Evolutionary conservation across 2,113 vertebrate genomes (phyloP).

Genomic region (Spheniscus mendiculus): DNA sequence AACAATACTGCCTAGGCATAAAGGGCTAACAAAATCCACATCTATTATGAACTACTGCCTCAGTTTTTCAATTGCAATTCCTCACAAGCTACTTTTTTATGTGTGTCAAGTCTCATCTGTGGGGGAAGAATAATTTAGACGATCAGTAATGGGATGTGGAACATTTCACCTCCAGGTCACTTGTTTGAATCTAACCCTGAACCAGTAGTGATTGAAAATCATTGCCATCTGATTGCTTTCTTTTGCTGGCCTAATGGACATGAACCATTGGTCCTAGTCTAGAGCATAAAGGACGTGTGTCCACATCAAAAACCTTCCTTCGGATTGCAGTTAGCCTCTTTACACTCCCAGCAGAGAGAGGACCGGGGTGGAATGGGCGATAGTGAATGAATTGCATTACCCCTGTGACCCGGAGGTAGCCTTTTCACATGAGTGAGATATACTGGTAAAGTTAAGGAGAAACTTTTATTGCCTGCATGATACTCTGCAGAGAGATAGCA

Average conservation of each 20-base stretch:
- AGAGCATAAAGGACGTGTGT: neutral
- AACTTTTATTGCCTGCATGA: neutral
- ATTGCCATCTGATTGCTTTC: constrained; percentile 66
- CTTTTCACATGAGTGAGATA: neutral
- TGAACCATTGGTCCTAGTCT: constrained; percentile 38
- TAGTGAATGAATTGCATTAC: constrained; percentile 10
- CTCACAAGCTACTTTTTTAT: constrained; percentile 6
- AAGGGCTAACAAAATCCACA: constrained; percentile 7
- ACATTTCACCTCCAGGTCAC: constrained; percentile 67
- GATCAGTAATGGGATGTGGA: constrained; percentile 64
- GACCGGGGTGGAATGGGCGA: neutral
- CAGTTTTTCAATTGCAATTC: neutral
- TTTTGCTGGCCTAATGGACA: constrained; percentile 48
- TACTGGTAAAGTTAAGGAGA: neutral
- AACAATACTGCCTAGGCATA: constrained; percentile 9
- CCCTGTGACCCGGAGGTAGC: neutral
- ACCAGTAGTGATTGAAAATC: constrained; percentile 66
- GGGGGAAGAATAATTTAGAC: constrained; percentile 64
- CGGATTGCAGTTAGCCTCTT: neutral
- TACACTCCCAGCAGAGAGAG: neutral
- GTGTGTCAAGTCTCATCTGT: constrained; percentile 43
- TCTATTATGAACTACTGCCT: constrained; percentile 8
- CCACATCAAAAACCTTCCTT: constrained; percentile 36
- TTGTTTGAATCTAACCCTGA: constrained; percentile 64
- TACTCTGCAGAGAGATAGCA: neutral